Conservation (phyloP, 2,888 invertebrate species). For the Stenurella melanura region DNA sequence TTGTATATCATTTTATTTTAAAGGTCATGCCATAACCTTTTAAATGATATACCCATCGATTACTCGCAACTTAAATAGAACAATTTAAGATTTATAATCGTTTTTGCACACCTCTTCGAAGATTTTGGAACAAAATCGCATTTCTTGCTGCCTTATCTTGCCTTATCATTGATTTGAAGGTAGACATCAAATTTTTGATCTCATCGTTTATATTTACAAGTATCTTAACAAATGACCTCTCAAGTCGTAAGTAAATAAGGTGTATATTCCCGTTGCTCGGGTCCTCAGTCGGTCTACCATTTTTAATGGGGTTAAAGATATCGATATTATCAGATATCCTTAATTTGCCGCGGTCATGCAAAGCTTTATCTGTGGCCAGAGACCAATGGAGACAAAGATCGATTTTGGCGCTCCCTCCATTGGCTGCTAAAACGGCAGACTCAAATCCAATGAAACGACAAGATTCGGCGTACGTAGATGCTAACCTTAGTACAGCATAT, state of each 20-base stretch:
- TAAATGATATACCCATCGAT: not conserved
- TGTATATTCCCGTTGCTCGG: not conserved
- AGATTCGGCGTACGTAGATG: not conserved
- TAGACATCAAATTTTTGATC: not conserved
- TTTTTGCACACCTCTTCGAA: not conserved
- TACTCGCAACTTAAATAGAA: not conserved
- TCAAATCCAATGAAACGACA: constrained; percentile 30
- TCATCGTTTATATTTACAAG: not conserved
- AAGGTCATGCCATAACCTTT: not conserved
- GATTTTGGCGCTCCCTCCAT: constrained; percentile 47
- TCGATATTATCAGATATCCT: constrained; percentile 44
- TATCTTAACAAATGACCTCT: not conserved
- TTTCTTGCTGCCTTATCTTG: no score
- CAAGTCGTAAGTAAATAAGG: not conserved
- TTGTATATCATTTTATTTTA: constrained; percentile 1
- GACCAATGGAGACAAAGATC: constrained; percentile 51
- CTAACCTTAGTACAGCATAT: not conserved
- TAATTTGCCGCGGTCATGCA: constrained; percentile 43
- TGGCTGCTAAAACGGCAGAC: constrained; percentile 32
- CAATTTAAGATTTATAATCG: not conserved
- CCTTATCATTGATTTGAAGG: not conserved
- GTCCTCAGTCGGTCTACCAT: constrained; percentile 50
- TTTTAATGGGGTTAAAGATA: constrained; percentile 49
- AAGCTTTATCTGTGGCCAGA: constrained; percentile 26
- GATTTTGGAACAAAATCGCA: not conserved